Conservation (phyloP, 2,113 vertebrate species). For the Pseudois nayaur region DNA sequence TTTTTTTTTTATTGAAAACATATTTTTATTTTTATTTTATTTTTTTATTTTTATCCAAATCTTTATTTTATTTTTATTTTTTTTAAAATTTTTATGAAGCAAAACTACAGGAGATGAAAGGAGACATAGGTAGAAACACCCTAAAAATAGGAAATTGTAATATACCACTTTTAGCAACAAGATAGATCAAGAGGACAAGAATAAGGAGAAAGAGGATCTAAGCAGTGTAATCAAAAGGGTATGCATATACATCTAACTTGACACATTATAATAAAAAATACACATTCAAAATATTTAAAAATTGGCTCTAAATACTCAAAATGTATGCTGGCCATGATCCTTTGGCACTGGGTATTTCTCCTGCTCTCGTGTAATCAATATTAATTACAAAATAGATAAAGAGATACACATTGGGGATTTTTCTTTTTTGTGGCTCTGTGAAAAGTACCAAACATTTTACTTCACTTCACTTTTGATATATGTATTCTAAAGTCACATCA, state of each 20-base stretch:
- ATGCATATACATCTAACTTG: neutral
- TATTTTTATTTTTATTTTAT: too few species aligned
- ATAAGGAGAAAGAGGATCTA: neutral
- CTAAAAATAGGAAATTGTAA: neutral
- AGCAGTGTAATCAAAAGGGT: neutral
- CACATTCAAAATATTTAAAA: neutral
- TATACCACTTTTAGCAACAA: neutral
- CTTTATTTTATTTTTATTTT: too few species aligned
- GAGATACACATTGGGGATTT: neutral
- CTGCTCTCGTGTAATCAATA: neutral
- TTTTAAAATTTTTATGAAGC: too few species aligned
- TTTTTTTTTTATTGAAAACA: too few species aligned
- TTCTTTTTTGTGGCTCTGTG: neutral
- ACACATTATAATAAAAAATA: neutral
- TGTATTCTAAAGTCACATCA: constrained; percentile 20
- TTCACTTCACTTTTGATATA: neutral
- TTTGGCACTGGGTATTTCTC: neutral
- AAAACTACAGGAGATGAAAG: neutral
- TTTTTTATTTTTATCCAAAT: too few species aligned
- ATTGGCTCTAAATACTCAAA: neutral
- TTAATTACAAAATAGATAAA: constrained; percentile 14
- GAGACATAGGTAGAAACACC: neutral
- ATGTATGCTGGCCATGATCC: neutral
- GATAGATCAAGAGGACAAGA: neutral
- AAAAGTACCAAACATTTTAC: neutral